These are phyloP conservation scores for Drosophila barbarae DNA, from an alignment of 2,888 invertebrate genomes.

Conservation along the genomic window DNA sequence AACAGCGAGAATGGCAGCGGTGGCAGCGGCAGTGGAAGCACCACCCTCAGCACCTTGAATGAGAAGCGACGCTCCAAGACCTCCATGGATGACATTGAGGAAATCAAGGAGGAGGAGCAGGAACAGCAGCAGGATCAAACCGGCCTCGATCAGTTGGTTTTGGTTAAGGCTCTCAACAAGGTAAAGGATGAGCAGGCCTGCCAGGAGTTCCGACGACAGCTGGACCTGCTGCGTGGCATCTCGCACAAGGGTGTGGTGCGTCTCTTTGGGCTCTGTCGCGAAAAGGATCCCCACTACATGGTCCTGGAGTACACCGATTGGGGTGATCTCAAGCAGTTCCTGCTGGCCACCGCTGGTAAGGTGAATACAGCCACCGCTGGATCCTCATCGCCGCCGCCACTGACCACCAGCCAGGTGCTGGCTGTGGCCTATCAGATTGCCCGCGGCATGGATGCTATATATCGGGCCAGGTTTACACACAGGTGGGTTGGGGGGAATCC, in stretches of 20 bases:
- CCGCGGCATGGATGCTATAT: conserved; percentile 88
- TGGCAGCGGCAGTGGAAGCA: conserved; percentile 60
- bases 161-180: conserved; percentile 88
- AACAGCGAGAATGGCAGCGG: conserved; percentile 71
- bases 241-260: conserved; percentile 90
- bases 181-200: conserved; percentile 89
- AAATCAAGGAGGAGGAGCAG: conserved; percentile 77
- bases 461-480: conserved; percentile 89
- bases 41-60: conserved; percentile 66
- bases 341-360: conserved; percentile 82
- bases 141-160: conserved; percentile 79
- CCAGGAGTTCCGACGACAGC: conserved; percentile 92
- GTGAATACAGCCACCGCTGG: conserved; percentile 73
- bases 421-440: conserved; percentile 88
- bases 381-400: conserved; percentile 81
- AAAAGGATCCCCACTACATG: conserved; percentile 92
- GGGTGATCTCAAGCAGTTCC: conserved; percentile 96
- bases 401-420: conserved; percentile 85
- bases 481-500: conserved; percentile 79
- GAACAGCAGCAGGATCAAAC: conserved; percentile 40
- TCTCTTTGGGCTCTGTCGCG: conserved; percentile 89
- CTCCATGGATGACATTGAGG: conserved; percentile 79
- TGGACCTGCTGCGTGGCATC: conserved; percentile 91
- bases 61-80: conserved; percentile 79
- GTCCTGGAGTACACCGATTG: conserved; percentile 95